These are phyloP conservation scores for Pogonognathellus flavescens DNA, from an alignment of 1,140 invertebrate genomes.

Conservation along the genomic window DNA sequence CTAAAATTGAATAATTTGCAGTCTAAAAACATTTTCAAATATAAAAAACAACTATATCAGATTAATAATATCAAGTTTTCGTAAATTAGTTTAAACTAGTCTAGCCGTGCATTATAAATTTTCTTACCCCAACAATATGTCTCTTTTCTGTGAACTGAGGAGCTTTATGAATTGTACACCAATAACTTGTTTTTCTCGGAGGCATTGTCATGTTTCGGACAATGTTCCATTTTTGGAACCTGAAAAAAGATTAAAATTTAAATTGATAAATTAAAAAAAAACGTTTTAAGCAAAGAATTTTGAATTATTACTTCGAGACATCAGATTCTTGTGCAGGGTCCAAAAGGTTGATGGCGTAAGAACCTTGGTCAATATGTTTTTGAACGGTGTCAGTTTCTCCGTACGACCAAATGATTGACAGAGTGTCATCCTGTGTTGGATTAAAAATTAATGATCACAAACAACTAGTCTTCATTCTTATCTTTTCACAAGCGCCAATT, in stretches of 20 bases:
- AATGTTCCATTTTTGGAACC: neutral
- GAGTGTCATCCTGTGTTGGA: neutral
- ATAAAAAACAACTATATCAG: no score
- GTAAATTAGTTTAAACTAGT: no score
- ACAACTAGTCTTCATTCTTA: no score
- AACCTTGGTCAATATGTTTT: neutral
- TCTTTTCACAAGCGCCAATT: no score
- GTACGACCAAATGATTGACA: neutral
- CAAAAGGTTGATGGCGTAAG: neutral
- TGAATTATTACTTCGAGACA: neutral
- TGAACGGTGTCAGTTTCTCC: neutral
- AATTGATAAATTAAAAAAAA: neutral
- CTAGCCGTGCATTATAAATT: no score
- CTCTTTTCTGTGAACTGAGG: conserved; percentile 12
- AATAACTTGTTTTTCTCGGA: conserved; percentile 51
- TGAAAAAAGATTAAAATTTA: neutral
- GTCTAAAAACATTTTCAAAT: no score
- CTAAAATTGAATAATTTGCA: no score
- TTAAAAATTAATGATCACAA: no score
- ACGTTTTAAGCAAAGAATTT: neutral
- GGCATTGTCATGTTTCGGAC: conserved; percentile 40
- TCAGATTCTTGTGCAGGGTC: neutral
- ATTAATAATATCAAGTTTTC: no score
- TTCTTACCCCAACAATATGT: conserved; percentile 55
- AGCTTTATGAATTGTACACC: conserved; percentile 57